Evolutionary conservation across 1,140 invertebrate genomes (phyloP).

Genomic region (Popillia japonica): DNA sequence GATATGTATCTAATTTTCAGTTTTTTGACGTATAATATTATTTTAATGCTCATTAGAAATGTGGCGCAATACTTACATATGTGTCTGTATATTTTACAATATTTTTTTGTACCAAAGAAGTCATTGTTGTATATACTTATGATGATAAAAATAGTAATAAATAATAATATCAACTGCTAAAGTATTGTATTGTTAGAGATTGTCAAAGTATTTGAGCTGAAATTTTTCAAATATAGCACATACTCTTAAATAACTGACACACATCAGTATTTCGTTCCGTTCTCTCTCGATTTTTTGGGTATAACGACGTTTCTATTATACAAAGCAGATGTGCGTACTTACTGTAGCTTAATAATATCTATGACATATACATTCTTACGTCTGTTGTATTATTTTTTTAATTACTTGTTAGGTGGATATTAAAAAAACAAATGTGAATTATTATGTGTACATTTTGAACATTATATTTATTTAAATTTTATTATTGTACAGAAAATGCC

Average conservation of each 20-base stretch:
- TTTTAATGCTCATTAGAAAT: slow-evolving; percentile 51
- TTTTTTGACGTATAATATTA: slow-evolving; percentile 43
- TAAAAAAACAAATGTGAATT: slow-evolving; percentile 27
- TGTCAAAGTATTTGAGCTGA: slow-evolving; percentile 47
- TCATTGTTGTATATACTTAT: slow-evolving; percentile 53
- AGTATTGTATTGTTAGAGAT: slow-evolving; percentile 51
- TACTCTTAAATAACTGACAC: slow-evolving; percentile 48
- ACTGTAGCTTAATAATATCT: slow-evolving; percentile 38
- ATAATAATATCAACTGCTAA: slow-evolving; percentile 48
- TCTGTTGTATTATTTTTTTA: slow-evolving; percentile 41
- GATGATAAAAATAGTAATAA: slow-evolving; percentile 38
- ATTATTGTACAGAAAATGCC: slow-evolving; percentile 56
- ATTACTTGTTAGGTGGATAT: slow-evolving; percentile 40
- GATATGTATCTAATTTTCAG: slow-evolving; percentile 5
- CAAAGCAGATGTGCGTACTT: slow-evolving; percentile 30
- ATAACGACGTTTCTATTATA: slow-evolving; percentile 21
- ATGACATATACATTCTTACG: slow-evolving; percentile 45
- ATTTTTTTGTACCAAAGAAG: slow-evolving; percentile 55
- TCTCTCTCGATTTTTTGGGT: slow-evolving; percentile 37
- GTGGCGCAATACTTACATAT: slow-evolving; percentile 46
- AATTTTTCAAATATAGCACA: slow-evolving; percentile 50
- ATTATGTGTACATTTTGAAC: slow-evolving; percentile 48
- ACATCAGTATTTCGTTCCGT: slow-evolving; percentile 51
- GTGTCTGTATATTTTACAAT: slow-evolving; percentile 46
- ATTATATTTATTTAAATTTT: slow-evolving; percentile 52